These are phyloP conservation scores for Haemorhous mexicanus DNA, from an alignment of 2,113 vertebrate species.

Conservation along the genomic window DNA sequence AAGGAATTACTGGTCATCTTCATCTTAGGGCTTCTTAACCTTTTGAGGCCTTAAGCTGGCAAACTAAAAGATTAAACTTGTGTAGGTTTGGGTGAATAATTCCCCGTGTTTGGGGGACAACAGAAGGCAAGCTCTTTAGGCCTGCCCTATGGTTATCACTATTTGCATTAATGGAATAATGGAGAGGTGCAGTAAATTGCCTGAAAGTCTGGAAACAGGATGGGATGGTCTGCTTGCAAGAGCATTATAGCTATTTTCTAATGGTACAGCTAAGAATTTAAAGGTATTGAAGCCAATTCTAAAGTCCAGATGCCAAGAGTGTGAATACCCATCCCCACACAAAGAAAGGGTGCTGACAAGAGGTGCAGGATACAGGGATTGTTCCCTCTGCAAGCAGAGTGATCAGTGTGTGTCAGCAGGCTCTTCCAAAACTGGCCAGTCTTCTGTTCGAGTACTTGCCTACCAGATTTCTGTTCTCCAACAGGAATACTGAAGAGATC, in stretches of 20 bases:
- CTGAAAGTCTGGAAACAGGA: neutral
- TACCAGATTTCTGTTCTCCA: neutral
- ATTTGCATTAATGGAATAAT: neutral
- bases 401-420: neutral
- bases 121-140: neutral
- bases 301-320: neutral
- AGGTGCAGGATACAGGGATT: neutral
- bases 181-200: neutral
- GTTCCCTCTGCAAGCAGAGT: neutral
- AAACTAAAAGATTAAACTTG: neutral
- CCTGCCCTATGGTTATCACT: neutral
- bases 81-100: neutral
- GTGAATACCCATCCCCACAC: neutral
- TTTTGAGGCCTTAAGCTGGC: neutral
- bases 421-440: neutral
- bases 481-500: neutral
- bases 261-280: neutral
- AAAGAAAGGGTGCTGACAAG: neutral
- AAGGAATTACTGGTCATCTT: neutral
- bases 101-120: neutral
- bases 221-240: neutral
- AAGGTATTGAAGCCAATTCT: neutral
- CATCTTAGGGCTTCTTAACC: neutral
- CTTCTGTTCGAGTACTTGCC: neutral
- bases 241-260: neutral